A percentile compares a stretch with the other conserved stretches of the same genome.
These are phyloP conservation scores for Yponomeuta plumbellus DNA, from an alignment of 2,888 invertebrate genomes.

Conservation along the genomic window DNA sequence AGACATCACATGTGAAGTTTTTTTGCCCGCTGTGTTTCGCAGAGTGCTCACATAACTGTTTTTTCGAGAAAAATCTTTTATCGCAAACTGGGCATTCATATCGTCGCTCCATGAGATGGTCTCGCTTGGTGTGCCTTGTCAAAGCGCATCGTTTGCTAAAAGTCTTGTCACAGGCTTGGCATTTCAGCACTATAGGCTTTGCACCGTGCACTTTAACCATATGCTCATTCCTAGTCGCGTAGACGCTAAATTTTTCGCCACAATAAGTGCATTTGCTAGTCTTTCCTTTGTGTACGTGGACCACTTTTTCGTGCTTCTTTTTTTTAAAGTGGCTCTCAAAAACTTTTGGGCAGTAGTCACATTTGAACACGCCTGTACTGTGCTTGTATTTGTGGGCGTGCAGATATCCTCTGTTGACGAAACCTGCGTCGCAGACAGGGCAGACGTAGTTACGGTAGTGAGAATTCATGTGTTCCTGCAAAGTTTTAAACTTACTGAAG, in stretches of 20 bases:
- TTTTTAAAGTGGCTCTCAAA: slow-evolving; percentile 59
- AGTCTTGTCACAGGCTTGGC: slow-evolving; percentile 11
- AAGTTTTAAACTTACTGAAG: slow-evolving; percentile 40
- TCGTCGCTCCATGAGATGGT: slow-evolving; percentile 12
- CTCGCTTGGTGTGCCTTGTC: slow-evolving; percentile 4
- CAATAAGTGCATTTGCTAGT: slow-evolving; percentile 32
- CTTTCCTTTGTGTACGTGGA: slow-evolving; percentile 35
- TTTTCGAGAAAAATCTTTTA: slow-evolving; percentile 44
- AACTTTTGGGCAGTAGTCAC: slow-evolving; percentile 52
- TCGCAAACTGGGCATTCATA: slow-evolving; percentile 40
- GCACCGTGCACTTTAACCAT: slow-evolving; percentile 27
- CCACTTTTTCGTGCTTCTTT: slow-evolving; percentile 54
- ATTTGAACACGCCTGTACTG: slow-evolving; percentile 30
- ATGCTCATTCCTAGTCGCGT: slow-evolving; percentile 28
- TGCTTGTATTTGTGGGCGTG: slow-evolving; percentile 24
- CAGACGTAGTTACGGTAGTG: slow-evolving; percentile 28
- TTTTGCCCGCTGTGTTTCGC: slow-evolving; percentile 41
- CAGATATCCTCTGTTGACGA: slow-evolving; percentile 17
- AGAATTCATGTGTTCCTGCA: slow-evolving; percentile 43
- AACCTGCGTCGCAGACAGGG: slow-evolving; percentile 23
- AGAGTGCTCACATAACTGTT: slow-evolving; percentile 41
- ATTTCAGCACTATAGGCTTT: background rate
- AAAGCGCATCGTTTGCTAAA: background rate
- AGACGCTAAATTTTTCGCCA: slow-evolving; percentile 27
- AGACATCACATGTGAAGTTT: slow-evolving; percentile 45